These are phyloP conservation scores for Apotomis turbidana DNA, from an alignment of 2,888 invertebrate species.

Conservation along the genomic window DNA sequence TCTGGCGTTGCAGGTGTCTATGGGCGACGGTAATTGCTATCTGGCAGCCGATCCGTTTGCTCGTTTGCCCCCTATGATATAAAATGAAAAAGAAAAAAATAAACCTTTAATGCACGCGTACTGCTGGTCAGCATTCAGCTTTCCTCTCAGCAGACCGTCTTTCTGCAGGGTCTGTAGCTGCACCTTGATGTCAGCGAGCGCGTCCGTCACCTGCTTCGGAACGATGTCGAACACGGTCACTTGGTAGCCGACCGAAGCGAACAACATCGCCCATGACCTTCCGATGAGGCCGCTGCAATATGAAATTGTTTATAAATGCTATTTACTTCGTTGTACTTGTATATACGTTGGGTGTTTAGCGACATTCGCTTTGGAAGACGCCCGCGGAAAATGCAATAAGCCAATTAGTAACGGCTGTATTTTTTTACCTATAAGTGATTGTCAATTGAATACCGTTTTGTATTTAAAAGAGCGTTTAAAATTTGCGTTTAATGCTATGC, in stretches of 20 bases:
- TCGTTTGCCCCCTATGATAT: too few relatives aligned
- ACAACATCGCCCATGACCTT: slow-evolving; percentile 98
- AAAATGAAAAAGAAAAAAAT: slow-evolving; percentile 6
- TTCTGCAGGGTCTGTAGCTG: slow-evolving; percentile 89
- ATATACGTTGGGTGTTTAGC: not conserved
- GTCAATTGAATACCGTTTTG: too few relatives aligned
- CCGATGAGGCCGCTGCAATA: slow-evolving; percentile 95
- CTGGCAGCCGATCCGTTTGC: too few relatives aligned
- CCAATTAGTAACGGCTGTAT: too few relatives aligned
- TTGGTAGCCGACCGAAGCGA: slow-evolving; percentile 95
- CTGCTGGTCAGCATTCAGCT: slow-evolving; percentile 89
- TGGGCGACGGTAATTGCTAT: too few relatives aligned
- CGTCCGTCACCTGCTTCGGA: slow-evolving; percentile 88
- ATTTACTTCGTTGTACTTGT: slow-evolving; percentile 4
- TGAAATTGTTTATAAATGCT: slow-evolving; percentile 17
- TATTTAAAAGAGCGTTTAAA: too few relatives aligned
- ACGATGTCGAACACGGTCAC: slow-evolving; percentile 94
- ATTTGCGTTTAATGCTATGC: too few relatives aligned
- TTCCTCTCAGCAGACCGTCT: slow-evolving; percentile 90
- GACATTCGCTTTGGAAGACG: not conserved
- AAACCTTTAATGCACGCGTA: slow-evolving; percentile 89
- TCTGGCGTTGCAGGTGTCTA: too few relatives aligned
- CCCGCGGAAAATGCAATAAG: too few relatives aligned
- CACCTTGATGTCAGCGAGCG: slow-evolving; percentile 88
- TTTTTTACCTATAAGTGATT: too few relatives aligned